Conservation (phyloP, 1,140 invertebrate genomes). For the Aphelenchoides fujianensis region DNA sequence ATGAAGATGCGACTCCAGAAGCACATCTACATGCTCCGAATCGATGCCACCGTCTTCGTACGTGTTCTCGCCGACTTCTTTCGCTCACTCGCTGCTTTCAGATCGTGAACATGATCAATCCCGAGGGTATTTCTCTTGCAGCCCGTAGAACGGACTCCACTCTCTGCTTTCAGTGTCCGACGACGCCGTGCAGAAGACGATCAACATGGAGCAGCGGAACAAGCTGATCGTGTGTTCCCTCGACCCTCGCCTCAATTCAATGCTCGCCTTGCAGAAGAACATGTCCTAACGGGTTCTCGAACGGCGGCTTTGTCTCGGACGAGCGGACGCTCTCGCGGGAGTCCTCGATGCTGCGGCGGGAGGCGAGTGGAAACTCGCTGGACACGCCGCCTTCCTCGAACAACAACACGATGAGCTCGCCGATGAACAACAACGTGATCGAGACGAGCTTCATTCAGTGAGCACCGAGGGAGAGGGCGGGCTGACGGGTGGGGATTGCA, state of each 20-base stretch:
- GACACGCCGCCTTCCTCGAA: conserved; percentile 38
- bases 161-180: conserved; percentile 89
- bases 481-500: conserved; percentile 18
- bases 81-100: conserved; percentile 16
- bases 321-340: conserved; percentile 30
- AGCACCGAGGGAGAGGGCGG: neutral
- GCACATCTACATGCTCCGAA: conserved; percentile 60
- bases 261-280: conserved; percentile 35
- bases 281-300: conserved; percentile 40
- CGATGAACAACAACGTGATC: conserved; percentile 17
- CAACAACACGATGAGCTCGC: conserved; percentile 30
- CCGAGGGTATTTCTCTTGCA: conserved; percentile 35
- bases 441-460: conserved; percentile 50
- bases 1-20: conserved; percentile 58
- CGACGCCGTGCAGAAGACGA: conserved; percentile 93
- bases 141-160: conserved; percentile 67
- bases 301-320: conserved; percentile 44
- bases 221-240: conserved; percentile 65
- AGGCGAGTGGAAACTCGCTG: conserved; percentile 39
- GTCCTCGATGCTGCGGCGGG: conserved; percentile 29
- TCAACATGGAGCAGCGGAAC: conserved; percentile 97
- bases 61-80: conserved; percentile 11
- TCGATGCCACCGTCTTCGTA: conserved; percentile 60
- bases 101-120: conserved; percentile 58
- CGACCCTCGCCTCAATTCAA: conserved; percentile 9